Evolutionary conservation across 35 echinoderm and acorn worm genomes (phyloP), one percentile per base, ranked within the genome.

Genomic region (Stichopus chloronotus): DNA sequence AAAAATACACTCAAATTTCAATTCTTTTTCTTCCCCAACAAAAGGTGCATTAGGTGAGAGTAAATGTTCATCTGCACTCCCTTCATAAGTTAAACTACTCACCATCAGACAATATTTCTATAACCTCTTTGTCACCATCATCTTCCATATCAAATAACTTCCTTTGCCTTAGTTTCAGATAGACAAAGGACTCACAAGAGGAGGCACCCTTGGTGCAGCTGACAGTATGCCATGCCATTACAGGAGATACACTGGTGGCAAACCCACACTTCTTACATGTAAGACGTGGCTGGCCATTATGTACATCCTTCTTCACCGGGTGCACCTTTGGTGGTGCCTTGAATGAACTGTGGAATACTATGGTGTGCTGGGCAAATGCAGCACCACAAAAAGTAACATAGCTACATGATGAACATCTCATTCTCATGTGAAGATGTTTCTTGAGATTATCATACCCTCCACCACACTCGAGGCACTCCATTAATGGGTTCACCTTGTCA

Each of bases 381-480:
- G 82, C 21, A 72, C 92, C 83, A 74, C 92, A 93, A 57, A 82
- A 93, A 43, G 92, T 93, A 25, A 55, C 6, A 25, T 93, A 93
- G 30, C 12, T 63, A 78, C 92, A 93, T 20, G 61, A 72, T 17
- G 81, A 76, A 58, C 92, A 93, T 8, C 25, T 93, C 92, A 93
- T 84, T 23, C 55, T 23, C 6, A 60, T 87, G 4, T 9, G 16
- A 22, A 93, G 82, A 16, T 93, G 92, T 13, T 59, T 9, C 5
- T 71, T n/a, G 25, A 93, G 83, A 58, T 84, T 56, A 56, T 56
- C 55, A 55, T 86, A 76, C 3, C 21, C 60, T 8, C 80, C 82
- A 53, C 92, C 92, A 72, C 92, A 93, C 57, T 93, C 92, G 20
- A 84, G 58, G 78, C 92, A 93, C 20, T 91, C 90, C 69, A 78